Evolutionary conservation across 1,140 invertebrate species (phyloP).

Genomic region (Ectropis grisescens): DNA sequence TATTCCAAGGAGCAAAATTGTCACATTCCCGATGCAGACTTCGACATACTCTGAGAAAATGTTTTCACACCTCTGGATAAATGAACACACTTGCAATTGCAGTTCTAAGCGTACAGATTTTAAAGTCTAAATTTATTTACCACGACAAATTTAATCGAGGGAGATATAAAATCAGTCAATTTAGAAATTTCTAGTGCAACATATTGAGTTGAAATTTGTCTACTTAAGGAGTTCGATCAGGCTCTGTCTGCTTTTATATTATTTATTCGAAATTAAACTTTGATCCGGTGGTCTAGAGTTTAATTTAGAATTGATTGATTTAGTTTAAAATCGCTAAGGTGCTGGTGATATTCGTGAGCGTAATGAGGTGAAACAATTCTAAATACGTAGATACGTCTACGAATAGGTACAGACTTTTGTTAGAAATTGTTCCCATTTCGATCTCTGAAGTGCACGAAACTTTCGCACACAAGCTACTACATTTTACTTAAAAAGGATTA

Average conservation of each 20-base stretch:
- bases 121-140: too few species aligned
- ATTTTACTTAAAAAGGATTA: too few species aligned
- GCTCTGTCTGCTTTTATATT: constrained; percentile 13
- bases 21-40: constrained; percentile 43
- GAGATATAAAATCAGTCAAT: constrained; percentile 40
- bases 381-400: constrained; percentile 38
- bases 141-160: constrained; percentile 12
- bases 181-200: constrained; percentile 41
- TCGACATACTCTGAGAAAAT: constrained; percentile 11
- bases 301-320: too few species aligned
- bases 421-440: constrained; percentile 12
- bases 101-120: too few species aligned
- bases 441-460: too few species aligned
- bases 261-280: too few species aligned
- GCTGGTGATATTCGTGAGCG: constrained; percentile 41
- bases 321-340: constrained; percentile 13
- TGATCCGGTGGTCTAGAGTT: too few species aligned
- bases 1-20: constrained; percentile 58
- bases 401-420: too few species aligned
- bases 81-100: too few species aligned
- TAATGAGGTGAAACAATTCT: constrained; percentile 62
- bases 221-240: constrained; percentile 27
- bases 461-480: too few species aligned
- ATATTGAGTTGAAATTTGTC: constrained; percentile 55
- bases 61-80: constrained; percentile 37